Evolutionary conservation across 2,797 vertebrate genomes (phyloP).

Genomic region (Ibycter americanus): DNA sequence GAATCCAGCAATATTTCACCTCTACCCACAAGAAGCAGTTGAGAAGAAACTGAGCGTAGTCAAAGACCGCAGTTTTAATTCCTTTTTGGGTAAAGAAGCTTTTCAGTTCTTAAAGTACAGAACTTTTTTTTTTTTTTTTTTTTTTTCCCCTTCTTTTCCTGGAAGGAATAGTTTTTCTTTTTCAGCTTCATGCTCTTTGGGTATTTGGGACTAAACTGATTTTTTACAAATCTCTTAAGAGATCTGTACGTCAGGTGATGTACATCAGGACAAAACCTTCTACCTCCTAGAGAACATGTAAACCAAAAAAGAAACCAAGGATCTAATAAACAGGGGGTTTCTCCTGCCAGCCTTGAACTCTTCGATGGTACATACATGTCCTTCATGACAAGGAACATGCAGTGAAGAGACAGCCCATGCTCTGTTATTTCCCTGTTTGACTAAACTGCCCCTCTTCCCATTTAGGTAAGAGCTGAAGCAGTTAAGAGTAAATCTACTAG

Average conservation of each 20-base stretch:
- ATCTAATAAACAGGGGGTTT: accelerated
- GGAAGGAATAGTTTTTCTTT: not conserved
- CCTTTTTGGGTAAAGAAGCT: not conserved
- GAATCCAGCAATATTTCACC: not conserved
- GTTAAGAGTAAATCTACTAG: not conserved
- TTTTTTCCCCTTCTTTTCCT: no score
- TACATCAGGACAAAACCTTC: not conserved
- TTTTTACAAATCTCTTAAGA: not conserved
- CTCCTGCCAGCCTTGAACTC: not conserved
- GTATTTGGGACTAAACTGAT: not conserved
- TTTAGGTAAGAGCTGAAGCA: not conserved
- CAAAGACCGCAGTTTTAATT: not conserved
- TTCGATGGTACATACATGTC: accelerated
- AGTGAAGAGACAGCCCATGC: no score
- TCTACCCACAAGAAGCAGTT: not conserved
- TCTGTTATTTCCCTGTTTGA: not conserved
- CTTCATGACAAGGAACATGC: not conserved
- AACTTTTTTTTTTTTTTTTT: not conserved
- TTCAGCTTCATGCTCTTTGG: not conserved
- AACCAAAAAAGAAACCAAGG: not conserved
- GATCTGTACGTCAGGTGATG: not conserved
- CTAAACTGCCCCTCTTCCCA: not conserved
- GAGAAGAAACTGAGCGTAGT: not conserved
- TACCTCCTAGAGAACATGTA: accelerated
- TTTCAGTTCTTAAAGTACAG: not conserved